Evolutionary conservation across 2,113 vertebrate species (phyloP).

Genomic region (Oenanthe oenanthe): DNA sequence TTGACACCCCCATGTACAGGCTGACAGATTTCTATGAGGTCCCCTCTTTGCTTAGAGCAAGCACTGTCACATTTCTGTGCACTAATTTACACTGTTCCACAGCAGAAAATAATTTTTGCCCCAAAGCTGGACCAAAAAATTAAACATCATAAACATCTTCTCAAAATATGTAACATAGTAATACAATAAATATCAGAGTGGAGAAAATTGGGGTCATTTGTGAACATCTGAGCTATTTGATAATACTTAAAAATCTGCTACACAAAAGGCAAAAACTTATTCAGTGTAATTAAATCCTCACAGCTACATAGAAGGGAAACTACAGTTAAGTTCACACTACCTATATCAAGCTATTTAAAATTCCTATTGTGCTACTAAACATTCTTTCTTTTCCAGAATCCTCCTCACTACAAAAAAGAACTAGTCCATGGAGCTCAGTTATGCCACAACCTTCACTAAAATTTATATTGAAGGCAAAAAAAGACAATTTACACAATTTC

Average conservation of each 20-base stretch:
- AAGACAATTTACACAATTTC: background rate
- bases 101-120: background rate
- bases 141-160: background rate
- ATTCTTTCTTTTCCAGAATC: background rate
- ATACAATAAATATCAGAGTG: background rate
- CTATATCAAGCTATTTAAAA: background rate
- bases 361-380: background rate
- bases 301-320: background rate
- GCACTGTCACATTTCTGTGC: background rate
- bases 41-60: background rate
- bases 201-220: background rate
- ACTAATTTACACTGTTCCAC: accelerated
- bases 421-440: background rate
- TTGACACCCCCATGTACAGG: background rate
- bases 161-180: background rate
- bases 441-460: background rate
- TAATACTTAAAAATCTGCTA: background rate
- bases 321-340: background rate
- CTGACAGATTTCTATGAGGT: background rate
- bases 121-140: background rate
- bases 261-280: background rate
- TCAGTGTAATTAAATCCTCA: background rate
- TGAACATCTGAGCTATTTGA: background rate
- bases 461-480: background rate
- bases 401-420: background rate